Evolutionary conservation across 2,888 invertebrate genomes (phyloP).

Genomic region (Quadriops clusia): DNA sequence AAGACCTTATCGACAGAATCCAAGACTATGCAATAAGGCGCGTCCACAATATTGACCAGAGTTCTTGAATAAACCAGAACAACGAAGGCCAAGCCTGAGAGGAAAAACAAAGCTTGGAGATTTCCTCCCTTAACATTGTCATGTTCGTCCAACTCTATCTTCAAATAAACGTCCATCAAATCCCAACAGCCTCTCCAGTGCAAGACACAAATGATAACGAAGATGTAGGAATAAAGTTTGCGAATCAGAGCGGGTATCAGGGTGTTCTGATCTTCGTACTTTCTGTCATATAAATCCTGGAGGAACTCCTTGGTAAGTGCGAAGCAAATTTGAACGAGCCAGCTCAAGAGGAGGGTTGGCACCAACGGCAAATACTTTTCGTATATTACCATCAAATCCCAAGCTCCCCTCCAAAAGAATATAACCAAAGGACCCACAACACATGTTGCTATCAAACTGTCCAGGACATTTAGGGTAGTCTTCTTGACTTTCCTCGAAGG

Average conservation of each 20-base stretch:
- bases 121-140: no score
- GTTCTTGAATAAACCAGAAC: no score
- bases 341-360: no score
- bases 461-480: no score
- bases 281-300: no score
- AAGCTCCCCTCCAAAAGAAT: slow-evolving; percentile 77
- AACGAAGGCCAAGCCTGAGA: no score
- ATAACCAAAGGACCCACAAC: slow-evolving; percentile 73
- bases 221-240: slow-evolving; percentile 60
- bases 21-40: slow-evolving; percentile 46
- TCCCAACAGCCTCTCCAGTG: slow-evolving; percentile 83
- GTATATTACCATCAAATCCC: slow-evolving; percentile 65
- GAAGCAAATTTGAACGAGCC: slow-evolving; percentile 56
- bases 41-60: slow-evolving; percentile 45
- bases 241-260: slow-evolving; percentile 58
- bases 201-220: slow-evolving; percentile 72
- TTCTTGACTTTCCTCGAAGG: no score
- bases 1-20: slow-evolving; percentile 47
- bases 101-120: no score
- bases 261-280: no score
- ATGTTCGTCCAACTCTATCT: no score
- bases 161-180: slow-evolving; percentile 60
- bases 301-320: slow-evolving; percentile 59
- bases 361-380: no score
- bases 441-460: slow-evolving; percentile 56